Percentiles rank a stretch among this genome's conserved stretches.
Conservation (phyloP, 2,797 vertebrate genomes). For the Smutsia temminckii region DNA sequence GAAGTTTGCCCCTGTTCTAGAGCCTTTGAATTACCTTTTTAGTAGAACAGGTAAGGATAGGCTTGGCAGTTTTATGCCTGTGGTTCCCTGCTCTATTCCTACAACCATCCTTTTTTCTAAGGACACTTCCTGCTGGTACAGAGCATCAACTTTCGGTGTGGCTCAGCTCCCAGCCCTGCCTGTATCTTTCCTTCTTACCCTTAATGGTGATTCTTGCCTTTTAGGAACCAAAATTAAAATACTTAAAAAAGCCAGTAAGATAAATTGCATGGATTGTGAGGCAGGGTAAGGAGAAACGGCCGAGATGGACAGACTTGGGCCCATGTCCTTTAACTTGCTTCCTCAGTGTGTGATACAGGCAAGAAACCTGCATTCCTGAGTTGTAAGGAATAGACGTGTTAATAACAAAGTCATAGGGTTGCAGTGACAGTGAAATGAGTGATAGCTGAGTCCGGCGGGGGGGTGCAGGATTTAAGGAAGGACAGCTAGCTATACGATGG, state of each 20-base stretch:
- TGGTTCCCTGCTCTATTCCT: not conserved
- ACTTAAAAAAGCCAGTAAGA: not conserved
- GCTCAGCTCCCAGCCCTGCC: not conserved
- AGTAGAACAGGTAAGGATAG: not conserved
- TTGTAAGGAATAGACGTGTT: not conserved
- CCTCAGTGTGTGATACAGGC: not conserved
- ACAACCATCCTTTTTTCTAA: not conserved
- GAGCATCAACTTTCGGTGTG: not conserved
- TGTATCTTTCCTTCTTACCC: not conserved
- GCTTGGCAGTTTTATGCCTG: not conserved
- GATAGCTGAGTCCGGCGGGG: too few species aligned
- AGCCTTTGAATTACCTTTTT: not conserved
- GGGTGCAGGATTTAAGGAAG: too few species aligned
- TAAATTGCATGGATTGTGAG: not conserved
- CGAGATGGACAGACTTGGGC: not conserved
- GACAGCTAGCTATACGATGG: not conserved
- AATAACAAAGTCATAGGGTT: not conserved
- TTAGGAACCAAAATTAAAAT: conserved; percentile 16
- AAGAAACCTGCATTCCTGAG: not conserved
- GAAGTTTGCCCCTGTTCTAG: not conserved
- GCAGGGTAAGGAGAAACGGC: not conserved
- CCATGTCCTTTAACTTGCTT: not conserved
- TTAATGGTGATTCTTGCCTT: not conserved
- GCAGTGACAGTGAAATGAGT: not conserved
- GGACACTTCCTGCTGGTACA: not conserved